Percentiles rank a stretch among this genome's conserved stretches.
phyloP scores from a whole-genome alignment of 2,113 vertebrate genomes.

The Pontoporia blainvillei region DNA sequence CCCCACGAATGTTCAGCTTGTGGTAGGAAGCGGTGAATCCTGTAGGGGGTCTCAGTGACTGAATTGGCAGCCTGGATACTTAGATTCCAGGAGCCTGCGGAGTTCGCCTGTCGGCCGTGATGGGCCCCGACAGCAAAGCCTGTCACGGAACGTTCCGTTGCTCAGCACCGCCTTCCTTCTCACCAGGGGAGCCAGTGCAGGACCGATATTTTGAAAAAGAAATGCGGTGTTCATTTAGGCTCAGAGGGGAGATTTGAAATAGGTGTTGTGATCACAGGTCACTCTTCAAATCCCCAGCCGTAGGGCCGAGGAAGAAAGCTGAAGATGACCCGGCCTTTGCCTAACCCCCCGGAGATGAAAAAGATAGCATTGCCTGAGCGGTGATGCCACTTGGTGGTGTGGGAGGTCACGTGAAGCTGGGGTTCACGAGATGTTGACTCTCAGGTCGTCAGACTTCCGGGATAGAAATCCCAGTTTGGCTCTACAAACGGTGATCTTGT shows the following conservation, averaged over 20 bases:
- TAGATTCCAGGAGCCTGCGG: neutral
- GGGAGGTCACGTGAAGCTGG: neutral
- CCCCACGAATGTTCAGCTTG: neutral
- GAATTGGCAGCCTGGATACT: neutral
- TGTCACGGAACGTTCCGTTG: accelerated
- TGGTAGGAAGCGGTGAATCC: neutral
- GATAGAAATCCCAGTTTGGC: too few relatives aligned
- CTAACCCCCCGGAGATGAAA: neutral
- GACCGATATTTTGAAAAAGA: neutral
- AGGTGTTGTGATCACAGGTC: neutral
- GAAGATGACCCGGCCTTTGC: neutral
- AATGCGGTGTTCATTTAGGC: neutral
- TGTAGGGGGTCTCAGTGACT: too few relatives aligned
- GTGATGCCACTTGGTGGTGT: neutral
- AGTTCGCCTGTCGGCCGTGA: too few relatives aligned
- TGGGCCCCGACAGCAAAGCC: accelerated
- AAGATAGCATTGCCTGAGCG: neutral
- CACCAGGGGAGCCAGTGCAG: neutral
- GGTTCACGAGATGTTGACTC: neutral
- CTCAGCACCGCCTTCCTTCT: neutral
- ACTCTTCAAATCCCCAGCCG: neutral
- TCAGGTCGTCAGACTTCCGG: neutral
- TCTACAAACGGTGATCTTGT: accelerated
- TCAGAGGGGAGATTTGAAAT: neutral
- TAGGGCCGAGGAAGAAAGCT: neutral